Evolutionary conservation across 2,888 invertebrate genomes (phyloP), one percentile per base, ranked within the genome.

Genomic region (Hirudinaria manillensis): DNA sequence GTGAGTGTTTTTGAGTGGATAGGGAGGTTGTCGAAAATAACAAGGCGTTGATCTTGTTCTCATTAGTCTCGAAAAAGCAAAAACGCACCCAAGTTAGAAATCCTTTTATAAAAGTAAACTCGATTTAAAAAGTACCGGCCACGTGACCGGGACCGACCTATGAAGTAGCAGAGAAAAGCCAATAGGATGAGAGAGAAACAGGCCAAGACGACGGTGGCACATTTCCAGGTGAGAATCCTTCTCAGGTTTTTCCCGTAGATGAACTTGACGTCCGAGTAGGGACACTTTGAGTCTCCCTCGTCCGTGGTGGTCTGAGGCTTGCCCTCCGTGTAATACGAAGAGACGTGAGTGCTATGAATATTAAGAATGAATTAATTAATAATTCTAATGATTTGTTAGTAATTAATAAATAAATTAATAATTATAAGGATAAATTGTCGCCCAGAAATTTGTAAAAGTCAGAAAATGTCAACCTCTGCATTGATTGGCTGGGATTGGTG

Each of bases 131-230:
- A 45, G n/a, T 45, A 45, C 45, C 45, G 45, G 13, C 16, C 45
- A 45, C 45, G 45, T 45, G 45, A 45, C 45, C 45, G 45, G 16
- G 1, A 16, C 45, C 29, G 7, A 68, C 68, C 68, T 34, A 68
- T 68, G 36, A 68, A 68, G 36, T 68, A 68, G 68, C 68, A 68
- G 32, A 68, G 68, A 68, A 68, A 34, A 36, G n/a, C 36, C n/a
- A 68, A 32, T 34, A 68, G 68, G 2, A 68, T 36, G 32, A 68
- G 36, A 29, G 68, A 68, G n/a, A 68, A 68, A 32, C 32, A 34
- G 36, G 68, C 68, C 68, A 68, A 13, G n/a, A 68, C 36, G 36
- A 68, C 29, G 16, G 68, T 36, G 34, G 36, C 32, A 32, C 68
- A 68, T 36, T 68, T 68, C 68, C 68, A 68, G n/a, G 34, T 68